Conservation (phyloP, 2,113 vertebrate genomes). For the Meleagris gallopavo region DNA sequence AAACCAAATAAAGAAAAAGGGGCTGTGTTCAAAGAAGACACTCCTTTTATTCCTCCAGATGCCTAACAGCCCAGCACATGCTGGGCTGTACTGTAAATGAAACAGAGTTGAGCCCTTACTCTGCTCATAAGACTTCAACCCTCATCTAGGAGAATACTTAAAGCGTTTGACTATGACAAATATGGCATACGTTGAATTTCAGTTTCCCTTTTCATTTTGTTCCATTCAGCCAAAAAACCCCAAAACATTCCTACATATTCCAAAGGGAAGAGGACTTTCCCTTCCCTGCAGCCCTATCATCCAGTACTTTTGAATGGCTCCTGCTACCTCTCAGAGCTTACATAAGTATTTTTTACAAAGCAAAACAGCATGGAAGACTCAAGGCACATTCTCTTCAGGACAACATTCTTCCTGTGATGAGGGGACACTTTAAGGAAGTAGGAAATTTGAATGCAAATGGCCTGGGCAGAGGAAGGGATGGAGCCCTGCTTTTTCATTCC, state of each 20-base stretch:
- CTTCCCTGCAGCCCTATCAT: not conserved
- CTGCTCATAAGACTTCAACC: not conserved
- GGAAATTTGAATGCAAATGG: not conserved
- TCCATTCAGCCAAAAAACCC: not conserved
- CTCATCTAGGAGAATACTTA: not conserved
- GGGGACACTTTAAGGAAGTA: not conserved
- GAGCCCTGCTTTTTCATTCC: not conserved
- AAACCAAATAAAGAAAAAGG: not conserved
- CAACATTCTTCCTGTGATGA: not conserved
- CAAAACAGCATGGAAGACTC: conserved; percentile 36
- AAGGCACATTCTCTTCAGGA: conserved; percentile 45
- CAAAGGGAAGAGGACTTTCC: not conserved
- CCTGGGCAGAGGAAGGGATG: not conserved
- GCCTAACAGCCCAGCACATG: not conserved
- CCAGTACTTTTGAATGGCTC: not conserved
- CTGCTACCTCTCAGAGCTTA: not conserved
- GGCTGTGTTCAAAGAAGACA: not conserved
- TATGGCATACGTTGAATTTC: not conserved
- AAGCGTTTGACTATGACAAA: not conserved
- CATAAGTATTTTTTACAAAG: conserved; percentile 3
- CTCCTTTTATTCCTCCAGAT: not conserved
- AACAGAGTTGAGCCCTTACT: not conserved
- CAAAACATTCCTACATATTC: not conserved
- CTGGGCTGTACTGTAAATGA: not conserved
- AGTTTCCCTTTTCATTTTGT: not conserved